phyloP scores from a whole-genome alignment of 1,140 invertebrate species.

The Camponotus vicinus region DNA sequence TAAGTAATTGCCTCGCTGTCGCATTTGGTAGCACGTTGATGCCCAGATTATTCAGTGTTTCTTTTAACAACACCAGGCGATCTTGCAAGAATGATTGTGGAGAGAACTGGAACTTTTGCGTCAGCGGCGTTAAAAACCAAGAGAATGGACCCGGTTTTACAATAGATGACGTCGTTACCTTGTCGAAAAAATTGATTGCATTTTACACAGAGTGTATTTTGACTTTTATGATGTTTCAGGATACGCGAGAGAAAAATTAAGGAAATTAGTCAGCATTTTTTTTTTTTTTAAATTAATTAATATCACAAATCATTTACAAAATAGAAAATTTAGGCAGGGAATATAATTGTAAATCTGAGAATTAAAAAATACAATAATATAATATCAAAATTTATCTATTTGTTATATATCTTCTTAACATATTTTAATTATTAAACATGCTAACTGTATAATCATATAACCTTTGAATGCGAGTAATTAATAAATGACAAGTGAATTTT shows the following conservation, averaged over 20 bases:
- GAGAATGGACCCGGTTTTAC: constrained; percentile 41
- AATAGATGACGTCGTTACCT: background rate
- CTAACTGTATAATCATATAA: background rate
- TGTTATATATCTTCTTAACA: background rate
- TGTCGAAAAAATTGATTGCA: background rate
- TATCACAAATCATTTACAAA: background rate
- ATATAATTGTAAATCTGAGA: background rate
- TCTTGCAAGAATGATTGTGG: constrained; percentile 76
- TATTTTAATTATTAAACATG: constrained; percentile 1
- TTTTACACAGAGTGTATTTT: background rate
- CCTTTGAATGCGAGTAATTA: background rate
- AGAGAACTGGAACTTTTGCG: constrained; percentile 75
- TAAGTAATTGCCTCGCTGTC: constrained; percentile 72
- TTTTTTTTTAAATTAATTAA: background rate
- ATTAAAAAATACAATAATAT: background rate
- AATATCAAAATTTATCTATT: background rate
- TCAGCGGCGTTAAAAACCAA: constrained; percentile 69
- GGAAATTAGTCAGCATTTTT: background rate
- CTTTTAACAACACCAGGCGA: constrained; percentile 67
- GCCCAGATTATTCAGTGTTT: constrained; percentile 65
- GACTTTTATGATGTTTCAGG: background rate
- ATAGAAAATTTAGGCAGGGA: background rate
- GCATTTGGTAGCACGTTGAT: constrained; percentile 38
- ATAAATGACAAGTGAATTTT: background rate
- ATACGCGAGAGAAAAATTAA: background rate